Percentiles rank a stretch among this genome's conserved stretches.
phyloP scores from a whole-genome alignment of 2,888 invertebrate species.

The Neoaliturus tenellus region DNA sequence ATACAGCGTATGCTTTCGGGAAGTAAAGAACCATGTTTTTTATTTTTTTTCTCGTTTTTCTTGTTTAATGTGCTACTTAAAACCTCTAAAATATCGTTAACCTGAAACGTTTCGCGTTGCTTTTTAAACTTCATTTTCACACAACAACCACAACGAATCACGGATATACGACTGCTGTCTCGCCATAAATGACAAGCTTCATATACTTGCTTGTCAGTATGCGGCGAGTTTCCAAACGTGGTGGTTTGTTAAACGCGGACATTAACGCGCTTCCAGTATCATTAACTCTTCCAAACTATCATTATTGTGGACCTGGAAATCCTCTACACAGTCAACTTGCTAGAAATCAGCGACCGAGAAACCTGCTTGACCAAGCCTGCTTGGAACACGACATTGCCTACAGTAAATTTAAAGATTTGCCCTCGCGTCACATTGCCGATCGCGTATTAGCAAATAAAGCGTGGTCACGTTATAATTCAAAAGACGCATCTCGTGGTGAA shows the following conservation, averaged over 20 bases:
- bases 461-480: slow-evolving; percentile 58
- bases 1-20: slow-evolving; percentile 64
- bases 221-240: not conserved
- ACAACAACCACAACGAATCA: not conserved
- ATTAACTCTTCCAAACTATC: not conserved
- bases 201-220: not conserved
- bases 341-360: slow-evolving; percentile 69
- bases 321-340: slow-evolving; percentile 67
- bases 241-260: not conserved
- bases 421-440: slow-evolving; percentile 58
- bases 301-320: slow-evolving; percentile 67
- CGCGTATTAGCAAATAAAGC: slow-evolving; percentile 60
- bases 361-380: slow-evolving; percentile 68
- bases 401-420: slow-evolving; percentile 59
- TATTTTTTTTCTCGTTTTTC: not conserved
- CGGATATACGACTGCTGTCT: not conserved
- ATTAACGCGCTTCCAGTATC: not conserved
- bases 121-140: not conserved
- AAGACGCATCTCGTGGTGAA: slow-evolving; percentile 54
- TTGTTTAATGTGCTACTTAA: not conserved
- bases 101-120: not conserved
- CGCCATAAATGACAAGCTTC: not conserved
- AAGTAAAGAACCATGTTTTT: slow-evolving; percentile 54
- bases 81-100: not conserved
- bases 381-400: slow-evolving; percentile 70